These are phyloP conservation scores for Furcula furcula DNA, from an alignment of 2,888 invertebrate genomes.

Conservation along the genomic window DNA sequence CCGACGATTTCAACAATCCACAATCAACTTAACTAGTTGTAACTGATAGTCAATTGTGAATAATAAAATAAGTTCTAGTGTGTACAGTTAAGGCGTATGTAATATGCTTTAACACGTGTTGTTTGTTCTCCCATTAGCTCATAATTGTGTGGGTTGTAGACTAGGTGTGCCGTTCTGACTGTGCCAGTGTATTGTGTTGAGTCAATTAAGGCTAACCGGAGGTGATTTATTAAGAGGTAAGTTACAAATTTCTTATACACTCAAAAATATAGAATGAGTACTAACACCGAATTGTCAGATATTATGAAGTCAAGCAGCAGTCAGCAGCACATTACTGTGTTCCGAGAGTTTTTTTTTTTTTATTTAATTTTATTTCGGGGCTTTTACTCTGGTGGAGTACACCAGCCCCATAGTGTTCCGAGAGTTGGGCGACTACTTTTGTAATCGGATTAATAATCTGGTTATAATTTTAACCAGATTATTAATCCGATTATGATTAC, in stretches of 20 bases:
- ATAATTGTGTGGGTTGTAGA: slow-evolving; percentile 16
- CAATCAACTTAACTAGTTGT: slow-evolving; percentile 33
- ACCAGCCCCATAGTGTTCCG: too few species aligned
- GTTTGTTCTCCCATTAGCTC: slow-evolving; percentile 17
- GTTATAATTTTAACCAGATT: too few species aligned
- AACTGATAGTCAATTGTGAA: slow-evolving; percentile 45
- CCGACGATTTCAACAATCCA: slow-evolving; percentile 26
- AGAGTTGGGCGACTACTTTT: background rate
- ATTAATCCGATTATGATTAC: too few species aligned
- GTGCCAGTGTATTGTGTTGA: slow-evolving; percentile 28
- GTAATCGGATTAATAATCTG: background rate
- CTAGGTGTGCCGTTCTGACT: slow-evolving; percentile 19
- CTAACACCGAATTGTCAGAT: too few species aligned
- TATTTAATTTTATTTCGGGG: too few species aligned
- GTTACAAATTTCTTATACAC: too few species aligned
- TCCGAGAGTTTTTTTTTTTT: too few species aligned
- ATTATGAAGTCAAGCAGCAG: too few species aligned
- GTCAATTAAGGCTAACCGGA: slow-evolving; percentile 16
- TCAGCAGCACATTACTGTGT: too few species aligned
- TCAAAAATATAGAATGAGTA: too few species aligned
- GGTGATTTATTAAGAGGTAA: slow-evolving; percentile 2
- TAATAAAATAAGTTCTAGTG: slow-evolving; percentile 25
- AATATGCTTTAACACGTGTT: slow-evolving; percentile 26
- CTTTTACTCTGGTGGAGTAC: too few species aligned
- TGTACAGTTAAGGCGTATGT: slow-evolving; percentile 17